Percentiles rank a stretch among this genome's conserved stretches.
Conservation (phyloP, 64 coral and sea anemone species). For the Dendrophyllia cribrosa region DNA sequence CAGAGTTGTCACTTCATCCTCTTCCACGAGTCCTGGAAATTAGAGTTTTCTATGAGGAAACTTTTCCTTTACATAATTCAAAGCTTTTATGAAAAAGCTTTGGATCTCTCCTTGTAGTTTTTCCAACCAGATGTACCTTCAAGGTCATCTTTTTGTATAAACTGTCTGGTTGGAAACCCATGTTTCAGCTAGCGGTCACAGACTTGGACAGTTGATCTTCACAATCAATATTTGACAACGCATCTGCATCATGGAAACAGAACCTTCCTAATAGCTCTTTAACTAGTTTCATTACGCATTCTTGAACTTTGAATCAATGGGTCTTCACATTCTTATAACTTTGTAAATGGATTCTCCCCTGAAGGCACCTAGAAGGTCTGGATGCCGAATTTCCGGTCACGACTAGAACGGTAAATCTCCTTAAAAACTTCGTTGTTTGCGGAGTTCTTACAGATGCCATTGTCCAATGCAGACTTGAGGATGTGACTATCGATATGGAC, state of each 20-base stretch:
- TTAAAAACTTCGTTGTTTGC: constrained; percentile 42
- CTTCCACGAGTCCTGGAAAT: constrained; percentile 67
- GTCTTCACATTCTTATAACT: constrained; percentile 56
- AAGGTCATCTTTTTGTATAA: constrained; percentile 49
- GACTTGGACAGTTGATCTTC: constrained; percentile 56
- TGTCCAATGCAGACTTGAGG: constrained; percentile 36
- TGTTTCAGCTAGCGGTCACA: constrained; percentile 38
- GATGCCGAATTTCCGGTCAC: constrained; percentile 57
- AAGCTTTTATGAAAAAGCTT: constrained; percentile 52
- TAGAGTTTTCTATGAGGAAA: constrained; percentile 53
- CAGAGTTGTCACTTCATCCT: constrained; percentile 50
- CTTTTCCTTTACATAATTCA: constrained; percentile 59
- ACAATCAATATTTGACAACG: constrained; percentile 44
- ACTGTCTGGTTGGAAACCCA: constrained; percentile 69
- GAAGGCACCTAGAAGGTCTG: constrained; percentile 43
- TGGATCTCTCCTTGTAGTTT: constrained; percentile 58
- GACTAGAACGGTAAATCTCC: constrained; percentile 10
- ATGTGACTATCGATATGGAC: constrained; percentile 24
- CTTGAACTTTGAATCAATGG: constrained; percentile 65
- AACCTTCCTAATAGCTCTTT: constrained; percentile 59
- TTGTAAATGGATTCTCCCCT: constrained; percentile 32
- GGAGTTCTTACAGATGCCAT: constrained; percentile 48
- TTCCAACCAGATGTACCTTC: constrained; percentile 46
- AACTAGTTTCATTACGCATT: constrained; percentile 48
- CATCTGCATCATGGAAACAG: constrained; percentile 53